Evolutionary conservation across 2,797 vertebrate species (phyloP).

Genomic region (Syngnathus rostellatus): DNA sequence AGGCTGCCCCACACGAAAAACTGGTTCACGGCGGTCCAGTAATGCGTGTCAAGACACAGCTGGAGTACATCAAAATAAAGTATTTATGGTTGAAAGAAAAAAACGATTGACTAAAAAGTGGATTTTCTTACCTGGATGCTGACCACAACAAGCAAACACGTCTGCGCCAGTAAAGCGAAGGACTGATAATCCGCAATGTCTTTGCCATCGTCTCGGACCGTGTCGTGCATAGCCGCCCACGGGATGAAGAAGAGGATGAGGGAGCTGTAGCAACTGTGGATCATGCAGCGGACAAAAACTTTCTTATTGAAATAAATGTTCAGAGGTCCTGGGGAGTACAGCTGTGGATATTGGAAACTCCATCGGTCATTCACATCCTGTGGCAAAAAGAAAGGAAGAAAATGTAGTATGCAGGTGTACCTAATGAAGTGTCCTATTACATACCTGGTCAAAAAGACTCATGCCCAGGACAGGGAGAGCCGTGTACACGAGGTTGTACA

Average conservation of each 20-base stretch:
- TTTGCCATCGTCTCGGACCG: conserved; percentile 79
- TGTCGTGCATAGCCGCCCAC: conserved; percentile 75
- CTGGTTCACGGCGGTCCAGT: conserved; percentile 90
- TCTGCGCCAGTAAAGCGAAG: conserved; percentile 84
- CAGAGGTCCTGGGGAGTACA: conserved; percentile 83
- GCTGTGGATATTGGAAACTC: conserved; percentile 83
- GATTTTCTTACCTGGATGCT: conserved; percentile 73
- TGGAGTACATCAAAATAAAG: conserved; percentile 36
- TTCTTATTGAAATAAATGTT: conserved; percentile 85
- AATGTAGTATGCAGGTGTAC: neutral
- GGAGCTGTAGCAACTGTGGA: conserved; percentile 88
- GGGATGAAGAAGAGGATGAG: conserved; percentile 89
- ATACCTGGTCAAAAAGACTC: conserved; percentile 93
- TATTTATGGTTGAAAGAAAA: neutral
- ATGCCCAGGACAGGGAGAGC: conserved; percentile 84
- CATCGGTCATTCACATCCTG: conserved; percentile 90
- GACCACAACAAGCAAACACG: conserved; percentile 79
- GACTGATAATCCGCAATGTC: conserved; percentile 88
- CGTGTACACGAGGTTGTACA: conserved; percentile 90
- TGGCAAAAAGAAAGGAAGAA: neutral
- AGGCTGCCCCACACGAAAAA: conserved; percentile 92
- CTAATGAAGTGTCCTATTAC: neutral
- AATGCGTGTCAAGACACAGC: conserved; percentile 82
- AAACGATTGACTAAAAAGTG: neutral
- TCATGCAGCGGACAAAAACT: conserved; percentile 73